Evolutionary conservation across 2,113 vertebrate genomes (phyloP).

Genomic region (Rhipidura dahli): DNA sequence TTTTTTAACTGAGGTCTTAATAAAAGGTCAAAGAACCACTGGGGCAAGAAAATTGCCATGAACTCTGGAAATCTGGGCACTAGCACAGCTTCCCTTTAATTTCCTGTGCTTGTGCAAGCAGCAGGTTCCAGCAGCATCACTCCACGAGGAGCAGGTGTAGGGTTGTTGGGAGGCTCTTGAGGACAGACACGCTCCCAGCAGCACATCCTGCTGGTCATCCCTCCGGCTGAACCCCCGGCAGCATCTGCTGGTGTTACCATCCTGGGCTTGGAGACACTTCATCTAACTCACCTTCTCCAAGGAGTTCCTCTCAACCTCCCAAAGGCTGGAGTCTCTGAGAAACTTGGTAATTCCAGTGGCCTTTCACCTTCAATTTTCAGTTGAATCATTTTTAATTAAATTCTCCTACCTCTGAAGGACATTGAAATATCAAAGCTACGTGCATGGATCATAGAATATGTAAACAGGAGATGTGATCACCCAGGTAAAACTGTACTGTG

Average conservation of each 20-base stretch:
- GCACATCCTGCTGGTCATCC: background rate
- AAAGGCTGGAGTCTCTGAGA: background rate
- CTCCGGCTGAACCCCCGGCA: background rate
- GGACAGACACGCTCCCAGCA: background rate
- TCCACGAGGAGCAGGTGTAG: accelerated
- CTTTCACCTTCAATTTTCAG: background rate
- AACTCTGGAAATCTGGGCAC: background rate
- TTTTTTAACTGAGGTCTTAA: conserved; percentile 4
- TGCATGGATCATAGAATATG: accelerated
- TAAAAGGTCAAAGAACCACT: background rate
- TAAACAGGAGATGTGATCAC: background rate
- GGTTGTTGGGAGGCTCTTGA: accelerated
- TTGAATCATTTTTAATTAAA: background rate
- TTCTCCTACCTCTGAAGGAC: background rate
- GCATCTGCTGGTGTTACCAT: background rate
- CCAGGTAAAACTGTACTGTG: background rate
- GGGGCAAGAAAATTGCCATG: background rate
- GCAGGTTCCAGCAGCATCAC: accelerated
- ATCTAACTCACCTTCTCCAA: background rate
- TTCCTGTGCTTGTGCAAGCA: background rate
- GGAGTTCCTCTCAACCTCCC: background rate
- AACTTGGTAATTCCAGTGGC: background rate
- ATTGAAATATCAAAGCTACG: background rate
- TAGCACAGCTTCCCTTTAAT: background rate
- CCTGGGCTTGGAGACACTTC: background rate